These are phyloP conservation scores for Agrenia bidenticulata DNA, from an alignment of 2,888 invertebrate genomes.

Conservation along the genomic window DNA sequence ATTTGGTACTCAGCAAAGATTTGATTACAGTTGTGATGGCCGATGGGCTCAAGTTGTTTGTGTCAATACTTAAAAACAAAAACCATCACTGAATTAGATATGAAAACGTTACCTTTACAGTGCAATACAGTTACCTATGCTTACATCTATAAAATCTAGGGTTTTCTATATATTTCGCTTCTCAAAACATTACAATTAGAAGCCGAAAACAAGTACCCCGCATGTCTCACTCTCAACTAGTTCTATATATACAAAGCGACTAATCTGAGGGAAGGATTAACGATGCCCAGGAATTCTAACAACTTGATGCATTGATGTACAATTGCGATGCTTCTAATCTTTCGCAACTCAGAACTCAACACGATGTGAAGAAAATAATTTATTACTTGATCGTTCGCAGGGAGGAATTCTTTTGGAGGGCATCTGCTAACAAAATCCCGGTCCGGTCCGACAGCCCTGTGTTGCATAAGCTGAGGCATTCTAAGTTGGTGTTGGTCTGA, in stretches of 20 bases:
- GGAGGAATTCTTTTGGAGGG: conserved; percentile 75
- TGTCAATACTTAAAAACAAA: conserved; percentile 85
- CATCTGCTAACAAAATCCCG: conserved; percentile 77
- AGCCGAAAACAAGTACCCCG: too few relatives aligned
- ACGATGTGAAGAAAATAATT: background rate
- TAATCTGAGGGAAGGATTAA: too few relatives aligned
- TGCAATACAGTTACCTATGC: too few relatives aligned
- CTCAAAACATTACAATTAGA: too few relatives aligned
- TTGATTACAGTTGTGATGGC: conserved; percentile 82
- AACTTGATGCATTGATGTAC: too few relatives aligned
- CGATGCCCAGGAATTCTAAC: too few relatives aligned
- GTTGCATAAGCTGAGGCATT: conserved; percentile 88
- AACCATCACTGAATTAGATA: background rate
- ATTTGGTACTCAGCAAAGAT: conserved; percentile 80
- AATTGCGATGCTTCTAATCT: too few relatives aligned
- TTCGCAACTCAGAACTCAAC: too few relatives aligned
- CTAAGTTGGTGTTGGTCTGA: conserved; percentile 85
- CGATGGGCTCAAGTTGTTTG: conserved; percentile 92
- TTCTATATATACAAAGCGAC: too few relatives aligned
- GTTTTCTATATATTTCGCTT: too few relatives aligned
- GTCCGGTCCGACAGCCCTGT: conserved; percentile 88
- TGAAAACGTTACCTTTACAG: background rate
- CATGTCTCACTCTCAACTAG: too few relatives aligned
- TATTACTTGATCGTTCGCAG: conserved; percentile 74
- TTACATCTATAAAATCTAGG: too few relatives aligned